Base-by-base conservation (phyloP, 2,888 invertebrate species). In the Neocrepidodera transversa region DNA sequence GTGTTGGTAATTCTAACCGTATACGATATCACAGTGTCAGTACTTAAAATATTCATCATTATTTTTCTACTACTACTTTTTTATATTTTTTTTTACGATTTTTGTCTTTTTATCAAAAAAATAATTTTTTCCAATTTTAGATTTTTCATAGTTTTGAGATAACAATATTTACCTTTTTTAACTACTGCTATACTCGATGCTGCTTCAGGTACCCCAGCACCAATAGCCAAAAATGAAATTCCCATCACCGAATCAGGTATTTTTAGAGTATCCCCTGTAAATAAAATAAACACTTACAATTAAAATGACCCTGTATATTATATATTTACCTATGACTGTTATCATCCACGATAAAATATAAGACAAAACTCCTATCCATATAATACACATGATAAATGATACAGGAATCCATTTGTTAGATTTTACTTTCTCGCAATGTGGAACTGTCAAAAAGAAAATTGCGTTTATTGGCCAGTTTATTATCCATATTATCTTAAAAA, bases 241-340 rank as follows among this genome's bases (percentile, higher is more conserved):
- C 54, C 54, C 54, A 54, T 54, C 1, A 54, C 54, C 17, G 54
- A 54, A 45, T 54, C 54, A 8, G 54, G 54, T 26, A 54, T 54
- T 36, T 35, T 13, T 10, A 54, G 36, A 5, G 36, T 54, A 23
- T 54, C 36, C 45, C 54, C 54, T 54, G 16, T n/a, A 43, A 43
- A 13, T 16, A 11, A 11, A 36, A 36, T 14, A n/a, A 23, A 5
- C 23, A 23, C 4, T 5, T 10, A 36, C 7, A 36, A 14, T 10
- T 36, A 7, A 36, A 14, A 36, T 36, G 3, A 13, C 11, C 3
- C 7, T 36, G 11, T n/a, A 36, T 6, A 3, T 13, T 13, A 5
- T 5, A 14, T 13, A 35, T 20, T 54, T 36, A 54, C 54, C 54
- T 26, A 54, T 47, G 13, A 54, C 54, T 10, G 54, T 54, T 23